Evolutionary conservation across 2,113 vertebrate species (phyloP), one percentile per base, ranked within the genome.

Genomic region (Verasper variegatus): DNA sequence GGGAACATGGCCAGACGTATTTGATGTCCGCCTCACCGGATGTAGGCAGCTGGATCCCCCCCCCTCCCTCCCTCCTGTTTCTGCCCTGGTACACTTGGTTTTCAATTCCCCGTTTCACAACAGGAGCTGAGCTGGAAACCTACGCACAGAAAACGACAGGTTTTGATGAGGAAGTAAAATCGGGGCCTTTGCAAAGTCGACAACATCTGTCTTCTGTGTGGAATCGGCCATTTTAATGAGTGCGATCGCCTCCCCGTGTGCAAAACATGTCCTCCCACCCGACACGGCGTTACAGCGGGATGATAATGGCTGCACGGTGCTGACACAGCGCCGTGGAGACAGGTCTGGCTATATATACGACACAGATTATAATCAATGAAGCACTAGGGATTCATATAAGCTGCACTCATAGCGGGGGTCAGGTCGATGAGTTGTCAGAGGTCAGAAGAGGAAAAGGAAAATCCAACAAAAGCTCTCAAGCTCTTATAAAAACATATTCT

Each of bases 281-380:
- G 17, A 56, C 54, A 24, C 21, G 10, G 21, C 21, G 10, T 24
- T 21, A 15, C 1, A 13, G 40, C 37, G 9, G 40, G 17, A 45
- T 10, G 40, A 24, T 63, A 45, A 63, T 45, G 37, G 61, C 2
- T 7, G 14, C 12, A 4, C n/a, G 2, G 5, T 45, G 61, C 61
- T 45, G 37, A 63, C 61, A 15, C 61, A 45, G 61, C 61, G 3
- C 20, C 24, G 5, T 10, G 40, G n/a, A 42, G 61, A n/a, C n/a
- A 24, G 54, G 54, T 63, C 61, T 45, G 61, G 37, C 60, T 62
- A 11, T n/a, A n/a, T n/a, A 37, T n/a, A 31, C 9, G 18, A 62
- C 37, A 63, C 61, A 24, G 56, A 20, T 12, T 80, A 2, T 60
- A 56, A 73, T 73, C 70, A 68, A 47, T 79, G 51, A 74, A 76